phyloP scores from a whole-genome alignment of 2,113 vertebrate genomes.

The Myotis davidii region DNA sequence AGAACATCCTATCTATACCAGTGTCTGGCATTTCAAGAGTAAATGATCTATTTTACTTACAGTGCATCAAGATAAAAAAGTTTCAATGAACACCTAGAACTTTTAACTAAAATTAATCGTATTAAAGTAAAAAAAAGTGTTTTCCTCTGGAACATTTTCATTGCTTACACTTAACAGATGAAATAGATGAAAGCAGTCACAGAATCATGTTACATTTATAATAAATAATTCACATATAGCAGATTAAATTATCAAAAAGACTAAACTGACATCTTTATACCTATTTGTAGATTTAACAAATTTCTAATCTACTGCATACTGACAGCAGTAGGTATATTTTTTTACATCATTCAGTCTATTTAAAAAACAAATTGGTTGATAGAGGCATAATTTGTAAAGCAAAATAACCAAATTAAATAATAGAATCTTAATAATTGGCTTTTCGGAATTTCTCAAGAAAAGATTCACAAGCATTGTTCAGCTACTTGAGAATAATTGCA shows the following conservation, averaged over 20 bases:
- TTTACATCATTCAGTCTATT: slow-evolving; percentile 83
- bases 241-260: slow-evolving; percentile 84
- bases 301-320: slow-evolving; percentile 81
- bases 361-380: slow-evolving; percentile 80
- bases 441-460: slow-evolving; percentile 84
- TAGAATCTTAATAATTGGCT: slow-evolving; percentile 83
- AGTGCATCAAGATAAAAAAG: slow-evolving; percentile 58
- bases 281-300: slow-evolving; percentile 82
- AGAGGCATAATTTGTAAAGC: slow-evolving; percentile 86
- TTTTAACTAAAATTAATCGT: slow-evolving; percentile 78
- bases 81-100: slow-evolving; percentile 67
- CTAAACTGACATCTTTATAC: slow-evolving; percentile 82
- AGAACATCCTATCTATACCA: slow-evolving; percentile 55
- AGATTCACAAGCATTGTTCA: slow-evolving; percentile 74
- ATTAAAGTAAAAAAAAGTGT: slow-evolving; percentile 71
- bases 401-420: slow-evolving; percentile 85
- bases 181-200: slow-evolving; percentile 82
- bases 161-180: slow-evolving; percentile 75
- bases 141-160: slow-evolving; percentile 78
- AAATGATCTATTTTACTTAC: slow-evolving; percentile 68
- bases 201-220: slow-evolving; percentile 83
- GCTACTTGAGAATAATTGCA: slow-evolving; percentile 74
- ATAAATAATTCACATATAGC: slow-evolving; percentile 89
- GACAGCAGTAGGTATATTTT: slow-evolving; percentile 82
- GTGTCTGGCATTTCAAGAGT: slow-evolving; percentile 63